Conservation (phyloP, 2,888 invertebrate genomes). For the Heteropelma amictum region DNA sequence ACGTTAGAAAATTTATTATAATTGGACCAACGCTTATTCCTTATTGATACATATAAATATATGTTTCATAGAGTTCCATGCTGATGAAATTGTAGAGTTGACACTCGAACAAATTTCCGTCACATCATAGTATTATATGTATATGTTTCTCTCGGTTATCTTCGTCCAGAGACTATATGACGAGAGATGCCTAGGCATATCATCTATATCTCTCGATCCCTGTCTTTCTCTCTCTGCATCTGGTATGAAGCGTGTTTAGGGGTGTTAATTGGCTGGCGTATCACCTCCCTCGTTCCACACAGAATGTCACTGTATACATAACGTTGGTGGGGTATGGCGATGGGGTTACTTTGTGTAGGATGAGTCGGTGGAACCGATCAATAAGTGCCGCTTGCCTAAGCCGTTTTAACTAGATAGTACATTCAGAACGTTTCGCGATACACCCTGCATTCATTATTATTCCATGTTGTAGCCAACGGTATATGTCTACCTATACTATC, state of each 20-base stretch:
- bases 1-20: background rate
- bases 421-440: slow-evolving; percentile 55
- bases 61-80: slow-evolving; percentile 29
- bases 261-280: slow-evolving; percentile 74
- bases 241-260: slow-evolving; percentile 69
- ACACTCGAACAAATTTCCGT: slow-evolving; percentile 56
- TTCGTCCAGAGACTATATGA: slow-evolving; percentile 40
- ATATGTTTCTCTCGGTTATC: slow-evolving; percentile 51
- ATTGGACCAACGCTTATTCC: background rate
- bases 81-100: slow-evolving; percentile 43
- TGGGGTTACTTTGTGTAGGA: slow-evolving; percentile 71
- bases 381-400: slow-evolving; percentile 65
- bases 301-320: slow-evolving; percentile 67
- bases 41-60: background rate
- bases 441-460: slow-evolving; percentile 50
- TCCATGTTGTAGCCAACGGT: slow-evolving; percentile 31
- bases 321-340: slow-evolving; percentile 58
- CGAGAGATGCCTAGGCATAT: slow-evolving; percentile 1
- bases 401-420: slow-evolving; percentile 58
- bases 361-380: slow-evolving; percentile 72
- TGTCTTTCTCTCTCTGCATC: slow-evolving; percentile 6
- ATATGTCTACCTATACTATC: background rate
- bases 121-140: too few relatives aligned
- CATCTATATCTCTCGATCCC: background rate
- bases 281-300: slow-evolving; percentile 67